Evolutionary conservation across 2,113 vertebrate genomes (phyloP).

Genomic region (Muntiacus reevesi): DNA sequence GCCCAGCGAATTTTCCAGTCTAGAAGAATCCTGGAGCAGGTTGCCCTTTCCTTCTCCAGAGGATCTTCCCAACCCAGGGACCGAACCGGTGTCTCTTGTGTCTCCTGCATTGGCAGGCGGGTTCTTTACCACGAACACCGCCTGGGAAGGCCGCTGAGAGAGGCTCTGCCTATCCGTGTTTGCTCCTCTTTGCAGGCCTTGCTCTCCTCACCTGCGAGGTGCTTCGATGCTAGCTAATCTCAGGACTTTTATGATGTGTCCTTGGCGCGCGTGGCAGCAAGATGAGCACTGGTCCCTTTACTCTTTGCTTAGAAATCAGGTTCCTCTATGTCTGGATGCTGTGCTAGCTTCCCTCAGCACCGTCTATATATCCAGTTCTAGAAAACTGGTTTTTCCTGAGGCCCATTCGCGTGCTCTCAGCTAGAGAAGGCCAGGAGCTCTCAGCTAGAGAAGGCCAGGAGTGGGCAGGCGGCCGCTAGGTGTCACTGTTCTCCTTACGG

Average conservation of each 20-base stretch:
- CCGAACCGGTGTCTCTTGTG: neutral
- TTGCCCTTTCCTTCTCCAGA: neutral
- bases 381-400: neutral
- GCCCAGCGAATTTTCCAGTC: neutral
- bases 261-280: neutral
- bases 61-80: neutral
- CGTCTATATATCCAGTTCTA: neutral
- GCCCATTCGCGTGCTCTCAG: neutral
- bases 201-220: neutral
- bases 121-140: neutral
- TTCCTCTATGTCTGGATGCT: neutral
- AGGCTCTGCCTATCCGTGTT: neutral
- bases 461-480: slow-evolving; percentile 69
- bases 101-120: neutral
- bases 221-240: neutral
- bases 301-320: neutral
- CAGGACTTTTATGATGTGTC: neutral
- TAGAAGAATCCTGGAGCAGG: neutral
- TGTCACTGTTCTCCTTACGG: slow-evolving; percentile 78
- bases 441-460: neutral
- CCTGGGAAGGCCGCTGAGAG: neutral
- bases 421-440: neutral
- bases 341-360: neutral
- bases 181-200: neutral
- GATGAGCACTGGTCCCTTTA: neutral